Evolutionary conservation across 92 coral and sea anemone genomes (phyloP).

Genomic region (Palythoa grandis): DNA sequence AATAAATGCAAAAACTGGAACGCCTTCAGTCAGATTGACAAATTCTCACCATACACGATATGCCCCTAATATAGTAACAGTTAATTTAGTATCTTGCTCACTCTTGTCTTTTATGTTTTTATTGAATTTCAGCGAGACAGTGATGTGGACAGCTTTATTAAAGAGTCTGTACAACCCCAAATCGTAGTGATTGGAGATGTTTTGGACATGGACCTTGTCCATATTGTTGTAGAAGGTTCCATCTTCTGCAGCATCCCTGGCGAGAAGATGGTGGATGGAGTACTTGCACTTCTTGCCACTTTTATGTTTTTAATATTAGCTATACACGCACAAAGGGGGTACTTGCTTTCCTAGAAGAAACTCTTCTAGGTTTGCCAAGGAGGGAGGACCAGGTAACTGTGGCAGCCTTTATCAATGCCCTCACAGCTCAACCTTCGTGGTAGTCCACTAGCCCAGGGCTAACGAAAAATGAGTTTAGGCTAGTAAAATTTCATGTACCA

Average conservation of each 20-base stretch:
- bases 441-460: too few relatives aligned
- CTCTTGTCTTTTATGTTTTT: neutral
- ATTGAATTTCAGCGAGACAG: neutral
- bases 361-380: neutral
- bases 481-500: too few relatives aligned
- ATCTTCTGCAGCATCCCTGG: slow-evolving; percentile 1
- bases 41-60: too few relatives aligned
- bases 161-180: neutral
- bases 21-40: too few relatives aligned
- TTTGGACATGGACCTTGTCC: neutral
- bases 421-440: too few relatives aligned
- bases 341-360: slow-evolving; percentile 17
- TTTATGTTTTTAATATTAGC: neutral
- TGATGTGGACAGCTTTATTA: neutral
- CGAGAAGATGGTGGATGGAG: neutral
- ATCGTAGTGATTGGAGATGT: neutral
- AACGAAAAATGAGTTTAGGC: too few relatives aligned
- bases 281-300: neutral
- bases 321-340: neutral
- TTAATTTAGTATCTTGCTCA: too few relatives aligned
- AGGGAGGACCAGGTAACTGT: neutral
- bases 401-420: neutral
- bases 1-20: too few relatives aligned
- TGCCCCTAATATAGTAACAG: too few relatives aligned
- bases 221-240: slow-evolving; percentile 8